Base-by-base conservation (phyloP, 2,113 vertebrate genomes). In the Notarius lentiginosus region DNA sequence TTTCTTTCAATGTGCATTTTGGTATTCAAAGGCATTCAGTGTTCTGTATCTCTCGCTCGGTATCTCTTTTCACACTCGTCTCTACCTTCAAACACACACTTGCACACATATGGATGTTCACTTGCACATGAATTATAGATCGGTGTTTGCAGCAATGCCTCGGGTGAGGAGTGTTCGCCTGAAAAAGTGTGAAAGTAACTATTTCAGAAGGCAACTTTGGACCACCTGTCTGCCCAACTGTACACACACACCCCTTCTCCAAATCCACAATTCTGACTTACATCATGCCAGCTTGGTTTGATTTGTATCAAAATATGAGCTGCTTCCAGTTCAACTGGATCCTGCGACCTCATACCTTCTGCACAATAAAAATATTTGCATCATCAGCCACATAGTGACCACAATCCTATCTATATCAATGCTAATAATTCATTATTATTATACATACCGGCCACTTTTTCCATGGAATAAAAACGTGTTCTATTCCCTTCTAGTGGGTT, bases 71-170 rank as follows among this genome's bases (percentile, higher is more conserved):
- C 41, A 24, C 60, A 9, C 17, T 12, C 27, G 22, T 27, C 34
- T 82, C 24, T 51, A 24, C 34, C 70, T 76, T 87, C 70, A 87
- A 76, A 84, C 75, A 34, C 65, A 60, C 15, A 30, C 79, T 58
- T n/a, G 30, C 55, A 53, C 66, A 47, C 56, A 65, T 76, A 85
- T 70, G 60, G 53, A 76, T n/a, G 60, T 61, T 20, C 86, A 58
- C 47, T 83, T 51, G 22, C 60, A 75, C 81, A 87, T 87, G 86
- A 87, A 87, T 87, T 87, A 83, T 87, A 83, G 86, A 87, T 87
- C 81, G 68, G 70, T 27, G 81, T 77, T 81, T 68, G 81, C 81
- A 87, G 72, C 81, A n/a, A 17, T 41, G 81, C 86, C 86, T 87
- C 49, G 79, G 86, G 86, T 83, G 41, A 55, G 14, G 53, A 83